phyloP scores from a whole-genome alignment of 1,140 invertebrate species.

The Drosophila sucinea region DNA sequence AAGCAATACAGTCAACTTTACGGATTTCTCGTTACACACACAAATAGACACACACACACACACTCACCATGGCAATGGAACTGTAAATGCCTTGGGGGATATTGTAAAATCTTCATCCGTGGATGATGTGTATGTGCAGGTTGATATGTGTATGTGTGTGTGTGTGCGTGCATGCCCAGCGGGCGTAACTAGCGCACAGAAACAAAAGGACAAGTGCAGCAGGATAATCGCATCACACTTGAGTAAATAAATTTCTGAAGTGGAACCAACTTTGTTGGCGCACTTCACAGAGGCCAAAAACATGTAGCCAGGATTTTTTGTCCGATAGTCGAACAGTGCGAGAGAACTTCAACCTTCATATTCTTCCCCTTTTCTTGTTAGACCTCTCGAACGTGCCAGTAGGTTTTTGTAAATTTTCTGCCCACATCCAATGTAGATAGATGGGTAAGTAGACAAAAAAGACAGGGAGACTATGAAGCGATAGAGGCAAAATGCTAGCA shows the following conservation, averaged over 20 bases:
- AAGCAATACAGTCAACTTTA: slow-evolving; percentile 21
- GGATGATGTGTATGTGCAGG: not conserved
- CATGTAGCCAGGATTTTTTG: slow-evolving; percentile 37
- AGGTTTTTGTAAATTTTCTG: slow-evolving; percentile 1
- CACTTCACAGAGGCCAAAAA: slow-evolving; percentile 47
- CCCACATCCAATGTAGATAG: not conserved
- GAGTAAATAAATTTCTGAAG: slow-evolving; percentile 79
- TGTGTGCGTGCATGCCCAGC: slow-evolving; percentile 27
- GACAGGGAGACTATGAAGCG: not conserved
- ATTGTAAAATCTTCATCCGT: slow-evolving; percentile 36
- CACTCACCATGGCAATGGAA: not conserved
- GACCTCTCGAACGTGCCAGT: not conserved
- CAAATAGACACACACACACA: not conserved
- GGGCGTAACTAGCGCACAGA: slow-evolving; percentile 48
- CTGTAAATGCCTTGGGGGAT: slow-evolving; percentile 5
- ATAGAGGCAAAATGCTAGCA: not conserved
- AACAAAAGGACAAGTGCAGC: slow-evolving; percentile 72
- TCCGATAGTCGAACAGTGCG: slow-evolving; percentile 34
- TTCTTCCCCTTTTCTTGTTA: not conserved
- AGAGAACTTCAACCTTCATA: slow-evolving; percentile 3
- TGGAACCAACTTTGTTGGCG: slow-evolving; percentile 58
- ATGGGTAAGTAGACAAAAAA: not conserved
- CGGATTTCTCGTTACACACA: slow-evolving; percentile 31
- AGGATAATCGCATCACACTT: slow-evolving; percentile 79
- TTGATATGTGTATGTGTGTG: slow-evolving; percentile 12